Base-by-base conservation (phyloP, 2,888 invertebrate genomes). In the Eupeodes luniger region DNA sequence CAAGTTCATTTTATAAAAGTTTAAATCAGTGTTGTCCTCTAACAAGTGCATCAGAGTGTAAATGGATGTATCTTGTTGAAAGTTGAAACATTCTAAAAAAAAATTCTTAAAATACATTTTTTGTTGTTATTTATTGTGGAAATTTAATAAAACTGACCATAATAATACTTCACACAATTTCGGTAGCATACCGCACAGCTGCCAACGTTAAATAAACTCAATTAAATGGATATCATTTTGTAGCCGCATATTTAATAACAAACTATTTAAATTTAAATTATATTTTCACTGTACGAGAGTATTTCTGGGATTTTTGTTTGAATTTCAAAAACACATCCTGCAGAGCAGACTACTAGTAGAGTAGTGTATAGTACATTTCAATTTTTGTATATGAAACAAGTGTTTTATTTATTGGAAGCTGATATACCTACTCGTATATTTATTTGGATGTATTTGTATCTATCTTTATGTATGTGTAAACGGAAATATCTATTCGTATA, bases 211-310 rank as follows among this genome's bases (percentile, higher is more conserved):
- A 80, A 70, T 70, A 80, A 85, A 76, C 70, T 77, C 85, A 85
- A 85, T 83, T 83, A 81, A 81, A 72, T 59, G 70, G 34, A 47
- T 72, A 83, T 81, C 80, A 85, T 81, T 85, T 57, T 51, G 66
- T 40, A 66, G 76, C 81, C 85, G 85, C 76, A 85, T 85, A 85
- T 85, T 85, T 77, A 85, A 85, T 81, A 85, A 81, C 72, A 76
- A 59, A 72, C 70, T 81, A 81, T 81, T 77, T 85, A 70, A 85
- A 81, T 81, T 77, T 85, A 70, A 85, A 80, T 85, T 75, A 70
- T 70, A 66, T 76, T 69, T 76, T 36, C 64, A 59, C 59, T 4
- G 10, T 40, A 40, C 40, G 5, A 9, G 12, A 10, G 11, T 47
- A 27, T 47, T 16, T 59, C 16, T 57, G 47, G 19, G 47, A 55